Evolutionary conservation across 2,113 vertebrate genomes (phyloP), one percentile per base, ranked within the genome.

Genomic region (Leptobrachium leishanense): DNA sequence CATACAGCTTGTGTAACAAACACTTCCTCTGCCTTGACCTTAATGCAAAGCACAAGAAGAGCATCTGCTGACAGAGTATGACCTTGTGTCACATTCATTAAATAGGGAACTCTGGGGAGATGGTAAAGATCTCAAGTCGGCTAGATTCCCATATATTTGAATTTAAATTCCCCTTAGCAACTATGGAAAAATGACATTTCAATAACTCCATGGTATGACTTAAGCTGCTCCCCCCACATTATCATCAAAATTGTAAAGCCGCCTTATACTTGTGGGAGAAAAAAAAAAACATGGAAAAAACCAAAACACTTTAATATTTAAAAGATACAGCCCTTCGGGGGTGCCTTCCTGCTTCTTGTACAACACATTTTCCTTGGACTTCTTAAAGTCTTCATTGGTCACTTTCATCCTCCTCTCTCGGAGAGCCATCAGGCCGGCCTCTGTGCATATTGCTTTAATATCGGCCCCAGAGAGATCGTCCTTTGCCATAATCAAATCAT

Each of bases 341-440:
- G 98, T 99, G 74, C 97, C 97, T 89, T 99, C 97, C 83, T 99
- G 98, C 83, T 99, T 99, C 88, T 99, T 99, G 83, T 99, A 99
- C 53, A 99, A 93, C 83, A 99, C 96, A 0, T 99, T 99, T 77
- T 99, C 98, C 90, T 99, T 99, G 2, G 98, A 99, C 84, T 99
- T 99, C 74, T 99, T 99, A 90, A 98, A 99, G 85, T 99, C 98
- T 89, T 99, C 98, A n/a, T 99, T 98, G 82, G 98, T 99, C 68
- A 99, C 97, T 92, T 99, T 99, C 98, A 99, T 99, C 15, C 98
- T 91, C 3, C 97, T 90, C 83, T 99, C 98, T 59, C 97, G 87
- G 76, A 99, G 76, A 53, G 98, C 98, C 98, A 99, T 99, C 77
- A 99, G 81, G 40, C 98, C 98, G 11, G 96, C 98, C 87, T 99